These are phyloP conservation scores for Cairina moschata DNA, from an alignment of 2,113 vertebrate species.

Conservation along the genomic window DNA sequence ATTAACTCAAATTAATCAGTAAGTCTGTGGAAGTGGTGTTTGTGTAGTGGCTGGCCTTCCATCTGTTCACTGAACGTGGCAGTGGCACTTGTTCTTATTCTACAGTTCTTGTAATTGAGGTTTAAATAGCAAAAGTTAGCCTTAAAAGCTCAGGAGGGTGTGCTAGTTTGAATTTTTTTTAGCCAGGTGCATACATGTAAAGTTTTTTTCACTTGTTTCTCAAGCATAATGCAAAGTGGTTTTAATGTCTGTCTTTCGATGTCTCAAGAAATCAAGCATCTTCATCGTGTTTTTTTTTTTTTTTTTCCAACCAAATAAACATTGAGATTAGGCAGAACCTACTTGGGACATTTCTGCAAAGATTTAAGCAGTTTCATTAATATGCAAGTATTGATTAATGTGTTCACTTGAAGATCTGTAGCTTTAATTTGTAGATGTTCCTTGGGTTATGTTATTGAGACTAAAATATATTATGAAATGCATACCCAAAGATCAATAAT, in stretches of 20 bases:
- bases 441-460: neutral
- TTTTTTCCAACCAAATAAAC: neutral
- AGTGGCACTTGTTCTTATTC: neutral
- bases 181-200: rapidly evolving
- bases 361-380: neutral
- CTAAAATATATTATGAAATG: neutral
- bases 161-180: neutral
- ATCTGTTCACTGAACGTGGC: neutral
- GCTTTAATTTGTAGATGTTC: neutral
- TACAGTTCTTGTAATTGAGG: neutral
- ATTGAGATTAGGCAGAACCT: neutral
- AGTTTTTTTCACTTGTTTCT: neutral
- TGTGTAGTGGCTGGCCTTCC: neutral
- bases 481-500: neutral
- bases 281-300: neutral
- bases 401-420: neutral
- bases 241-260: neutral
- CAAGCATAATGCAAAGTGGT: neutral
- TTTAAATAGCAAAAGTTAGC: neutral
- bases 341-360: neutral
- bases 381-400: neutral
- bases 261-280: neutral
- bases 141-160: neutral
- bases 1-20: neutral
- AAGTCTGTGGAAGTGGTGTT: neutral